phyloP scores from a whole-genome alignment of 2,113 vertebrate genomes.

The Anguilla rostrata region DNA sequence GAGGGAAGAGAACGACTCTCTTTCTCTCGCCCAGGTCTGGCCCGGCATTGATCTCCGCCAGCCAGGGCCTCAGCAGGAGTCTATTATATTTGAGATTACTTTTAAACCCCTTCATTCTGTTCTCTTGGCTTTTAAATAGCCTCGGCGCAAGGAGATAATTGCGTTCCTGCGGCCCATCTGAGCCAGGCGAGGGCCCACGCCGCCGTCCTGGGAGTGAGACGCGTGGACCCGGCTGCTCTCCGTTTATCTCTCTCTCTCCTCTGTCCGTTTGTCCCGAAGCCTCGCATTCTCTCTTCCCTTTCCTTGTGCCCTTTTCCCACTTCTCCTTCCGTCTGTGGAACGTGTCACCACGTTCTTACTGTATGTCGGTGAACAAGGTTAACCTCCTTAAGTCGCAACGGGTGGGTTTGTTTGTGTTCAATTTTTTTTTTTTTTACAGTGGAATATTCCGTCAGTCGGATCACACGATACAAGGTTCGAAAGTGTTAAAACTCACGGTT shows the following conservation, averaged over 20 bases:
- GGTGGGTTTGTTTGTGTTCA: no score
- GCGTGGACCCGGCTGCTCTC: slow-evolving; percentile 36
- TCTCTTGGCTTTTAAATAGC: slow-evolving; percentile 40
- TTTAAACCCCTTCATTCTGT: slow-evolving; percentile 54
- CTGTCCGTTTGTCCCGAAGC: slow-evolving; percentile 21
- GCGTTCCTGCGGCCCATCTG: slow-evolving; percentile 33
- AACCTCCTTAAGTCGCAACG: no score
- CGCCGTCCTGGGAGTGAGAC: slow-evolving; percentile 25
- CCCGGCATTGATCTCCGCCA: slow-evolving; percentile 51
- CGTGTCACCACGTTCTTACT: not conserved
- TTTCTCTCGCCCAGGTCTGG: slow-evolving; percentile 9
- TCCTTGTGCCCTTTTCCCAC: not conserved
- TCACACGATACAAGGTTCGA: no score
- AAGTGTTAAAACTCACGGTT: no score
- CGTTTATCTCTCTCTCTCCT: slow-evolving; percentile 31
- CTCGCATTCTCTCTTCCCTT: slow-evolving; percentile 1
- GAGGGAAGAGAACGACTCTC: not conserved
- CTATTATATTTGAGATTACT: slow-evolving; percentile 66
- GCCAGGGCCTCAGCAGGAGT: slow-evolving; percentile 48
- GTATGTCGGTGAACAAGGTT: not conserved
- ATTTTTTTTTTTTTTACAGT: no score
- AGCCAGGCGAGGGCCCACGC: not conserved
- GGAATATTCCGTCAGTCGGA: no score
- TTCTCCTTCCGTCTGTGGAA: not conserved
- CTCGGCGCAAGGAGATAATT: slow-evolving; percentile 45